Evolutionary conservation across 2,888 invertebrate genomes (phyloP).

Genomic region (Spisula subtruncata): DNA sequence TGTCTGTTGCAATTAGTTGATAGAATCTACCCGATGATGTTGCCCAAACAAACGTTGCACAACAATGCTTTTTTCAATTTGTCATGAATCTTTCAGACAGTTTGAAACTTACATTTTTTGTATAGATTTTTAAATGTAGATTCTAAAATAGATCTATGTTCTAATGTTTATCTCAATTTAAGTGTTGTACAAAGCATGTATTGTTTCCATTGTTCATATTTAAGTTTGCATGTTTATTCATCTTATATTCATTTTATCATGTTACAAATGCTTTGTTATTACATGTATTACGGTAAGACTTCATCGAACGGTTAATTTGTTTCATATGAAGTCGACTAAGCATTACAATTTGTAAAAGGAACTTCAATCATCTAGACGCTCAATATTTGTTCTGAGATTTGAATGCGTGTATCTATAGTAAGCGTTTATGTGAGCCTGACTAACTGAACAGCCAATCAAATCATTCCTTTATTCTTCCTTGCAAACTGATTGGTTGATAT

Average conservation of each 20-base stretch:
- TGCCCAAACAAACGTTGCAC: not conserved
- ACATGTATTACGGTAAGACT: no score
- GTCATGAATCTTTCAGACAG: not conserved
- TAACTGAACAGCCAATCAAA: not conserved
- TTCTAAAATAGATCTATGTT: not conserved
- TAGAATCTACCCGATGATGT: no score
- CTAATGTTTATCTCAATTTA: not conserved
- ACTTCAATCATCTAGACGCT: conserved; percentile 14
- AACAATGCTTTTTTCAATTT: not conserved
- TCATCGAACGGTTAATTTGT: no score
- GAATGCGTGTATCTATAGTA: not conserved
- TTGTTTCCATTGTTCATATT: not conserved
- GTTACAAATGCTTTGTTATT: not conserved
- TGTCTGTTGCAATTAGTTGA: no score
- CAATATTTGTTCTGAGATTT: not conserved
- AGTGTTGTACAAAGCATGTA: not conserved
- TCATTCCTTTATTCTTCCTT: not conserved
- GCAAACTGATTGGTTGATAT: no score
- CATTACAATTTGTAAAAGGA: no score
- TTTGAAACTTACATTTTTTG: not conserved
- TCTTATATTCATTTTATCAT: not conserved
- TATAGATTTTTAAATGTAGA: no score
- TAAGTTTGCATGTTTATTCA: not conserved
- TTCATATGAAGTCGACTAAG: no score
- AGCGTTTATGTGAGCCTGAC: not conserved